Evolutionary conservation across 2,113 vertebrate species (phyloP).

Genomic region (Glaucidium brasilianum): DNA sequence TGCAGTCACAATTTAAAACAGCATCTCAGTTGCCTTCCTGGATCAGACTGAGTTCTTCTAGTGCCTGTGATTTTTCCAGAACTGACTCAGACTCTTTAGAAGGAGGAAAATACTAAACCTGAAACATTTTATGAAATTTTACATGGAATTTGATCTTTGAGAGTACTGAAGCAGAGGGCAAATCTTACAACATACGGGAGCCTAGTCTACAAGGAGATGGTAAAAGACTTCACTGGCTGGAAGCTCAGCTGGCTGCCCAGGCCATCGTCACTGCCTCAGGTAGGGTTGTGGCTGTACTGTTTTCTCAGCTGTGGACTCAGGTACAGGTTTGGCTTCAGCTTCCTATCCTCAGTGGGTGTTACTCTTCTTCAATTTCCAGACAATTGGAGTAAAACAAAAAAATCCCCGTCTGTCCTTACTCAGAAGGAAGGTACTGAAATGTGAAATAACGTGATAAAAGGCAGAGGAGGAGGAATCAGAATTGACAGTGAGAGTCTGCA

Average conservation of each 20-base stretch:
- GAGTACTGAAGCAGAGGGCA: background rate
- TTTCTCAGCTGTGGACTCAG: background rate
- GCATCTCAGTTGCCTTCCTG: background rate
- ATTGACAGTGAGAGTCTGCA: background rate
- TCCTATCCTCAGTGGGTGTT: background rate
- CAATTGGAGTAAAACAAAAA: background rate
- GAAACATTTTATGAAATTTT: background rate
- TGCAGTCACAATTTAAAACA: background rate
- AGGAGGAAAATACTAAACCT: background rate
- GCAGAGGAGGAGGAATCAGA: background rate
- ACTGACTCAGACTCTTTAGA: background rate
- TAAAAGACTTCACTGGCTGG: background rate
- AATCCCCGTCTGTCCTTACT: rapidly evolving
- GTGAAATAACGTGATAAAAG: background rate
- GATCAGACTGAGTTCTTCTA: background rate
- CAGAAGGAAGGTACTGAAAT: background rate
- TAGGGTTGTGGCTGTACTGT: background rate
- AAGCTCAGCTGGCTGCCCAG: background rate
- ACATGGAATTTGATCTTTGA: background rate
- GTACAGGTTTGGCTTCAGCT: background rate
- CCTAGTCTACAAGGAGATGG: background rate
- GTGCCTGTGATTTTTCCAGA: background rate
- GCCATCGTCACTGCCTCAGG: background rate
- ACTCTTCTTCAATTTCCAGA: background rate
- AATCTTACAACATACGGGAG: background rate